Percentiles rank a stretch among this genome's conserved stretches.
These are phyloP conservation scores for Junonia oenone DNA, from an alignment of 2,888 invertebrate genomes.

Conservation along the genomic window DNA sequence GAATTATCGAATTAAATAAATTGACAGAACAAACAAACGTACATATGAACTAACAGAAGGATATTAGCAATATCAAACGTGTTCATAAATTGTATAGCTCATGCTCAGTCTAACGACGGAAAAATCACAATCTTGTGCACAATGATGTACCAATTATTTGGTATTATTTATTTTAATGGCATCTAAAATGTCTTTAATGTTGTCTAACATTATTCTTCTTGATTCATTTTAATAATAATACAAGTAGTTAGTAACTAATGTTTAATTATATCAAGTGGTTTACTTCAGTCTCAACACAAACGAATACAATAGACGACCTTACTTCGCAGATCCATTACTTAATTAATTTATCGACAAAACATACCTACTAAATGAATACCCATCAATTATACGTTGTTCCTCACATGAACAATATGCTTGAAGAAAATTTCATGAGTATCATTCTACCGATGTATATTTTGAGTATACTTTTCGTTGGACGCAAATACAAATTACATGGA, in stretches of 20 bases:
- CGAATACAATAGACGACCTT: background rate
- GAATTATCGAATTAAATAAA: too few relatives aligned
- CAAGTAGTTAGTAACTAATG: background rate
- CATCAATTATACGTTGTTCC: background rate
- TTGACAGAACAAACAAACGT: too few relatives aligned
- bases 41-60: too few relatives aligned
- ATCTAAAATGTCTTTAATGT: too few relatives aligned
- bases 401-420: background rate
- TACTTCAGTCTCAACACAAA: background rate
- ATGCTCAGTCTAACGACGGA: too few relatives aligned
- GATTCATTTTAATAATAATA: too few relatives aligned
- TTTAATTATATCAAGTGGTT: background rate
- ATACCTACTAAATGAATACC: background rate
- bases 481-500: slow-evolving; percentile 23
- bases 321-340: background rate
- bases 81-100: too few relatives aligned
- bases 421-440: slow-evolving; percentile 5
- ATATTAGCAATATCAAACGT: too few relatives aligned
- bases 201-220: too few relatives aligned
- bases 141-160: too few relatives aligned
- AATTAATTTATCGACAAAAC: slow-evolving; percentile 1
- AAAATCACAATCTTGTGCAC: too few relatives aligned
- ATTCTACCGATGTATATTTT: slow-evolving; percentile 24
- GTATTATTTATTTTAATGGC: too few relatives aligned
- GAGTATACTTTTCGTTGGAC: slow-evolving; percentile 22